A percentile compares a stretch with the other conserved stretches of the same genome.
Conservation (phyloP, 2,113 vertebrate genomes). For the Chroicocephalus ridibundus region DNA sequence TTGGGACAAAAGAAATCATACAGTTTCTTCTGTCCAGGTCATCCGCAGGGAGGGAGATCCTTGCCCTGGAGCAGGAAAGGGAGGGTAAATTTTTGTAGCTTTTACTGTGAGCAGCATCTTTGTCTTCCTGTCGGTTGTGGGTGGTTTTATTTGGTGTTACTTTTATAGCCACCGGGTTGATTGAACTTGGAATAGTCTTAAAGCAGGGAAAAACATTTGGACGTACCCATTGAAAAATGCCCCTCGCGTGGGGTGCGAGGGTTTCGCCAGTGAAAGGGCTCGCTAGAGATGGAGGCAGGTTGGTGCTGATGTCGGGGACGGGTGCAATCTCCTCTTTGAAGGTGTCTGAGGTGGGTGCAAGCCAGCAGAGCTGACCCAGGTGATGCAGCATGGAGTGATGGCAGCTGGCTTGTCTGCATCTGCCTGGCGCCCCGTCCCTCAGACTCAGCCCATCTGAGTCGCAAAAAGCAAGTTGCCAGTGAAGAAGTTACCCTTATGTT, state of each 20-base stretch:
- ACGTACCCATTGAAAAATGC: neutral
- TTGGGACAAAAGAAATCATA: neutral
- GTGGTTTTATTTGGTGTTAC: neutral
- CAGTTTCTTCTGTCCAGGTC: neutral
- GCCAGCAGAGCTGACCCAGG: neutral
- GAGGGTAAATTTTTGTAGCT: neutral
- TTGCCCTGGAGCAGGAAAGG: neutral
- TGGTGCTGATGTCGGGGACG: neutral
- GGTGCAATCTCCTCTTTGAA: neutral
- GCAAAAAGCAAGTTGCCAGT: neutral
- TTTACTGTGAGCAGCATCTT: neutral
- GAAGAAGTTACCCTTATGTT: neutral
- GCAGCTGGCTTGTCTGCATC: neutral
- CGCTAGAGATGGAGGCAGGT: neutral
- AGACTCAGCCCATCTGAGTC: neutral
- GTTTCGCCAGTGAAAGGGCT: neutral
- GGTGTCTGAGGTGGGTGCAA: neutral
- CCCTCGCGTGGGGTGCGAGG: neutral
- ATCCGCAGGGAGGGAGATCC: neutral
- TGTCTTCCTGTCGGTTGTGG: neutral
- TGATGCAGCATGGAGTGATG: accelerated
- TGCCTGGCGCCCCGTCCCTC: neutral
- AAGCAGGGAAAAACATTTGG: neutral
- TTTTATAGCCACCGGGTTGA: neutral
- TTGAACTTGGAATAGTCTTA: neutral